Evolutionary conservation across 2,888 invertebrate genomes (phyloP).

Genomic region (Drosophila neotestacea): DNA sequence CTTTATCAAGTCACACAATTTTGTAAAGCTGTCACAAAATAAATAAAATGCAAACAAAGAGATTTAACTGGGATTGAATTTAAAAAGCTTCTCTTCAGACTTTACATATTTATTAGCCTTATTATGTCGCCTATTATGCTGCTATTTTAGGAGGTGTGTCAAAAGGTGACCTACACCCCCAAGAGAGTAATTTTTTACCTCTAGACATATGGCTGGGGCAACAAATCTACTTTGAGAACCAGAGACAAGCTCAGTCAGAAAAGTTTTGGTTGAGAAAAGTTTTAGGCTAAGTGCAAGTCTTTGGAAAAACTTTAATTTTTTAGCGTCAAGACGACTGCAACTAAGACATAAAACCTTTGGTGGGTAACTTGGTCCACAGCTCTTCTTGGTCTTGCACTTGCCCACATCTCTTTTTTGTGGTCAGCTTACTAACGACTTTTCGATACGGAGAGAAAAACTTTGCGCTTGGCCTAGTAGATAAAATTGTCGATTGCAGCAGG

Average conservation of each 20-base stretch:
- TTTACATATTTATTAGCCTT: conserved; percentile 28
- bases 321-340: conserved; percentile 46
- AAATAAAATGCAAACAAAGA: no score
- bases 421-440: conserved; percentile 79
- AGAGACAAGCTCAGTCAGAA: conserved; percentile 52
- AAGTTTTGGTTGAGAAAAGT: conserved; percentile 62
- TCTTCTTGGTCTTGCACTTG: conserved; percentile 2
- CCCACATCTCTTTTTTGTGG: conserved; percentile 58
- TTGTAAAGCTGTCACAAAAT: no score
- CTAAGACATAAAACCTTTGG: conserved; percentile 44
- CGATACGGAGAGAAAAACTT: conserved; percentile 69
- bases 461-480: conserved; percentile 64
- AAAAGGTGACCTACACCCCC: background rate
- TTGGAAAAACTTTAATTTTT: conserved; percentile 60
- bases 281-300: conserved; percentile 70
- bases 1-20: no score
- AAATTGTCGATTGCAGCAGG: conserved; percentile 65
- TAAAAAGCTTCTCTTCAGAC: background rate
- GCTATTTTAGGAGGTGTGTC: conserved; percentile 17
- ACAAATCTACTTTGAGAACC: conserved; percentile 68
- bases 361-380: conserved; percentile 30
- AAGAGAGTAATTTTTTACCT: conserved; percentile 27
- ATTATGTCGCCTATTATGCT: conserved; percentile 45
- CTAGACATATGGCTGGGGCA: conserved; percentile 56
- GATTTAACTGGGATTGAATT: background rate